Percentiles rank a stretch among this genome's conserved stretches.
Evolutionary conservation across 1,140 invertebrate species (phyloP).

Genomic region (Zaprionus inermis): DNA sequence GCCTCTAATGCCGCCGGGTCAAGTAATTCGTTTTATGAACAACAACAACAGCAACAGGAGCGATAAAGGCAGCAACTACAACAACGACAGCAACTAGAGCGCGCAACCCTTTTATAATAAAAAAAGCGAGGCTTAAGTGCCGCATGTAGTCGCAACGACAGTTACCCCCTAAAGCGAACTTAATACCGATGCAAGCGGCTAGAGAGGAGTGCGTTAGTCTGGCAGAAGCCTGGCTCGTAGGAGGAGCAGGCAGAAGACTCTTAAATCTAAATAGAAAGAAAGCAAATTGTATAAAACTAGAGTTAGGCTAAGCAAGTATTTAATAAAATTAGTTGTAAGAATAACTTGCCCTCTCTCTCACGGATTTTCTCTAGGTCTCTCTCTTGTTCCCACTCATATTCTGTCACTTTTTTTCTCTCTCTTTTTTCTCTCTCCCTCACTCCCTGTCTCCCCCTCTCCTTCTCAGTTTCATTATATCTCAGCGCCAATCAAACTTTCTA

Average conservation of each 20-base stretch:
- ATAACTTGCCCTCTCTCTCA: no score
- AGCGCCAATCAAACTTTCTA: no score
- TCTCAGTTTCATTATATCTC: no score
- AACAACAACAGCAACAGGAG: slow-evolving; percentile 2
- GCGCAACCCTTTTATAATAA: slow-evolving; percentile 75
- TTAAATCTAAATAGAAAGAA: background rate
- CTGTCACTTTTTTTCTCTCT: background rate
- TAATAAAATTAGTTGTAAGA: background rate
- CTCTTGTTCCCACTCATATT: no score
- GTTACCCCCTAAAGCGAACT: slow-evolving; percentile 41
- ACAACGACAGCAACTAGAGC: slow-evolving; percentile 15
- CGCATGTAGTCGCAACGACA: slow-evolving; percentile 66
- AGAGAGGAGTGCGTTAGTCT: slow-evolving; percentile 45
- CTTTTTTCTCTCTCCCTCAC: background rate
- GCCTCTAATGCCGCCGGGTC: slow-evolving; percentile 51
- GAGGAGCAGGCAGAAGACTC: no score
- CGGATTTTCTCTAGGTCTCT: no score
- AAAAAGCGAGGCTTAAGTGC: slow-evolving; percentile 66
- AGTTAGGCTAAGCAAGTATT: background rate
- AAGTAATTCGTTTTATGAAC: slow-evolving; percentile 50
- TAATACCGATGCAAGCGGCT: slow-evolving; percentile 27
- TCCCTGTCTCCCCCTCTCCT: no score
- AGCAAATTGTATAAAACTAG: background rate
- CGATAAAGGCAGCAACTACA: background rate
- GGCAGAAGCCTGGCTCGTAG: no score